Conservation (phyloP, 2,888 invertebrate genomes). For the Orchesella flavescens region DNA sequence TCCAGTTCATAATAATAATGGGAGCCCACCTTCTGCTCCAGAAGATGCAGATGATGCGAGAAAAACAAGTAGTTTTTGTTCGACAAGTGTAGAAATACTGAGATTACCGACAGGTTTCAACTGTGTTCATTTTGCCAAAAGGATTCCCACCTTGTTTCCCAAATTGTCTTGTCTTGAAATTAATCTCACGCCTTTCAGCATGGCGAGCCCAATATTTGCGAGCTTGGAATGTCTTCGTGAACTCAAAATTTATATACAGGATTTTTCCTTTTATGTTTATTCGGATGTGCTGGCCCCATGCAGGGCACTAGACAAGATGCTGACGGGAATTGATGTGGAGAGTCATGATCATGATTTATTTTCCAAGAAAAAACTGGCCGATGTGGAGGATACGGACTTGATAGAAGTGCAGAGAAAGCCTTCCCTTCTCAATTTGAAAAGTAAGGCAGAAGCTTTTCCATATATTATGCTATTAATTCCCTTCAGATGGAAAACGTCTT, state of each 20-base stretch:
- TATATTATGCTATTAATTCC: background rate
- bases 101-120: conserved; percentile 52
- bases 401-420: conserved; percentile 39
- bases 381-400: conserved; percentile 48
- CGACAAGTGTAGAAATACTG: conserved; percentile 40
- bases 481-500: background rate
- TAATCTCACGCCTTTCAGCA: conserved; percentile 55
- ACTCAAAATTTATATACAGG: conserved; percentile 53
- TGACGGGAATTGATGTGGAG: conserved; percentile 58
- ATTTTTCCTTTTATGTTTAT: conserved; percentile 54
- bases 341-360: conserved; percentile 38
- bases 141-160: conserved; percentile 54
- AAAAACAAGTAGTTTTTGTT: background rate
- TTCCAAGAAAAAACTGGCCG: conserved; percentile 41
- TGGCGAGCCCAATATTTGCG: conserved; percentile 50
- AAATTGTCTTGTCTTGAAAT: conserved; percentile 57
- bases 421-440: conserved; percentile 50
- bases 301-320: conserved; percentile 53
- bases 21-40: background rate
- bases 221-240: conserved; percentile 42
- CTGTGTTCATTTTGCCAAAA: conserved; percentile 52
- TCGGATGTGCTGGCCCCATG: conserved; percentile 53
- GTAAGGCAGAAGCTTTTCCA: conserved; percentile 29
- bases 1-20: conserved; percentile 14
- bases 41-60: background rate